A percentile compares a stretch with the other conserved stretches of the same genome.
Evolutionary conservation across 2,797 vertebrate species (phyloP).

Genomic region (Oophaga sylvatica): DNA sequence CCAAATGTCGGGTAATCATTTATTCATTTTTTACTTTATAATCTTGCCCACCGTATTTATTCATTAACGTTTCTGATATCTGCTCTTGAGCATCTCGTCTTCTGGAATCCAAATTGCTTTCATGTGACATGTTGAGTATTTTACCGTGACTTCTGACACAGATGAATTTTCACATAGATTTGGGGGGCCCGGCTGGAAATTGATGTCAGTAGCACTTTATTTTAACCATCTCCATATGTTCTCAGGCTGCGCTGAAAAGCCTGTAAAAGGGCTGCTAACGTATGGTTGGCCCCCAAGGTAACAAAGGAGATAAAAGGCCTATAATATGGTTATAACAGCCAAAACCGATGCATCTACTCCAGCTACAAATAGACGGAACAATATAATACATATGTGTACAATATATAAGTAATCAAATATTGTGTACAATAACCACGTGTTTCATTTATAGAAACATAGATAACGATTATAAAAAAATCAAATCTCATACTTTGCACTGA

Average conservation of each 20-base stretch:
- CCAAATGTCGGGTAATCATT: too few species aligned
- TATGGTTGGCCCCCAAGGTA: conserved; percentile 20
- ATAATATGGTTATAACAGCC: not conserved
- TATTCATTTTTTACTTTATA: not conserved
- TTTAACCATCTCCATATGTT: conserved; percentile 35
- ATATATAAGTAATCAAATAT: not conserved
- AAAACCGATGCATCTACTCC: not conserved
- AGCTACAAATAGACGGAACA: not conserved
- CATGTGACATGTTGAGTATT: not conserved
- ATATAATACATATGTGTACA: not conserved
- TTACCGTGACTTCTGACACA: conserved; percentile 34
- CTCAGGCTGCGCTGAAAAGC: conserved; percentile 8
- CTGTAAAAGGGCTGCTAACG: not conserved
- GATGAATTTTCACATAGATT: conserved; percentile 1
- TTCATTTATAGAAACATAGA: too few species aligned
- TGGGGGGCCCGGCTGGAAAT: not conserved
- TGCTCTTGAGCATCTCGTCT: not conserved
- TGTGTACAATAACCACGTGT: not conserved
- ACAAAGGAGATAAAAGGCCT: conserved; percentile 16
- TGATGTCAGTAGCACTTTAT: conserved; percentile 24
- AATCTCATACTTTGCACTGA: too few species aligned
- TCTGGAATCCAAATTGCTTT: not conserved
- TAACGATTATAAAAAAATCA: too few species aligned
- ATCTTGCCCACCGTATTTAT: not conserved
- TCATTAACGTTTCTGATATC: not conserved